Percentiles rank a stretch among this genome's conserved stretches.
Conservation (phyloP, 1,140 invertebrate genomes). For the Ceratosolen fusciceps region DNA sequence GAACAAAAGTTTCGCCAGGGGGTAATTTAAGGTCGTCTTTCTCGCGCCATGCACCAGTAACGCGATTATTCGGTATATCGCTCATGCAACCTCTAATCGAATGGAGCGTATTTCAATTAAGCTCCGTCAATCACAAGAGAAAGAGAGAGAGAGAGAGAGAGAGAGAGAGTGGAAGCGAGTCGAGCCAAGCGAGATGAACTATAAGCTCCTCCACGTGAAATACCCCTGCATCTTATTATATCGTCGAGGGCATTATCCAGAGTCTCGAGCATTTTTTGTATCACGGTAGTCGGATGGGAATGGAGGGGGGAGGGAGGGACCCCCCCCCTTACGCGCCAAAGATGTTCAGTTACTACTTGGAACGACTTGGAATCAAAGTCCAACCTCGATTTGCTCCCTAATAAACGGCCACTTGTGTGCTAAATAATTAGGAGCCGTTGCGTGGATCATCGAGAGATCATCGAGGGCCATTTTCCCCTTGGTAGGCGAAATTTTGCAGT, state of each 20-base stretch:
- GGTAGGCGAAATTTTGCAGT: background rate
- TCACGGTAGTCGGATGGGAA: too few species aligned
- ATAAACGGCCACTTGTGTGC: too few species aligned
- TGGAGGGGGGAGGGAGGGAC: too few species aligned
- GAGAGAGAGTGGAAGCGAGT: background rate
- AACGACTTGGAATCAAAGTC: too few species aligned
- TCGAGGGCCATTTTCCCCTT: too few species aligned
- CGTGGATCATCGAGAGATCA: too few species aligned
- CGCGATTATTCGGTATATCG: conserved; percentile 49
- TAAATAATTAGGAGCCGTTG: too few species aligned
- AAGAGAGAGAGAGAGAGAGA: background rate
- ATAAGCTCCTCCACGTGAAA: conserved; percentile 4
- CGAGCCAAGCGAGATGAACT: conserved; percentile 10
- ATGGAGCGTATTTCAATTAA: conserved; percentile 50
- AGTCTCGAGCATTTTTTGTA: too few species aligned
- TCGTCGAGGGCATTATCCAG: background rate
- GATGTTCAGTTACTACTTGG: too few species aligned
- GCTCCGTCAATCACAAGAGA: conserved; percentile 40
- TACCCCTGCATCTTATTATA: background rate
- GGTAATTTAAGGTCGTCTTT: conserved; percentile 39
- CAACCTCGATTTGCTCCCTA: too few species aligned
- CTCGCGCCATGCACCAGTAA: conserved; percentile 19
- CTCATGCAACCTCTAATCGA: conserved; percentile 46
- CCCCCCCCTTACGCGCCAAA: too few species aligned
- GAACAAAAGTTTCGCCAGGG: conserved; percentile 36